A percentile compares a stretch with the other conserved stretches of the same genome.
phyloP scores from a whole-genome alignment of 30 jellyfish, hydroid and myxozoan species.

The Sanderia malayensis region DNA sequence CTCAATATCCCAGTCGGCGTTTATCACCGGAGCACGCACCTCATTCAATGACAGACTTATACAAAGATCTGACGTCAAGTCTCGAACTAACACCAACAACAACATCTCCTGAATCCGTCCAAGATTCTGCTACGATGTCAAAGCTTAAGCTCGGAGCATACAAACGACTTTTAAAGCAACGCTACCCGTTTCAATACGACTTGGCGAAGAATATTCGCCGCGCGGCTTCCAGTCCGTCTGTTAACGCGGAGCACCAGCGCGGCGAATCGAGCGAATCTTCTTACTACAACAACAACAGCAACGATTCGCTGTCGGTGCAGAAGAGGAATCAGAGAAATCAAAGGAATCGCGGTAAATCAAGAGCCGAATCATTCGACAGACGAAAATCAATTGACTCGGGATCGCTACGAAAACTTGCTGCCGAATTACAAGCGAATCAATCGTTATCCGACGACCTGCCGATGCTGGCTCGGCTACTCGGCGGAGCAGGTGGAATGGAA shows the following conservation, averaged over 20 bases:
- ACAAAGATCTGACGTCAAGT: neutral
- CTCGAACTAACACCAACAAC: no score
- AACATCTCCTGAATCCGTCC: no score
- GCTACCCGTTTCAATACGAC: neutral
- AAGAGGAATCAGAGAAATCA: slow-evolving; percentile 6
- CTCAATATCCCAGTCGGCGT: neutral
- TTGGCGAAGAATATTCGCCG: slow-evolving; percentile 44
- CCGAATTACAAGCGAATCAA: slow-evolving; percentile 87
- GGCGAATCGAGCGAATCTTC: slow-evolving; percentile 24
- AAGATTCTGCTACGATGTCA: neutral
- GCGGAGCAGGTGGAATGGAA: slow-evolving; percentile 63
- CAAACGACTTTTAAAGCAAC: slow-evolving; percentile 20
- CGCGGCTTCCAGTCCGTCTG: slow-evolving; percentile 61
- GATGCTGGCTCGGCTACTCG: slow-evolving; percentile 77
- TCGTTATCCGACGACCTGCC: slow-evolving; percentile 86
- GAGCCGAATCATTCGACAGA: slow-evolving; percentile 65
- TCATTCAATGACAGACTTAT: neutral
- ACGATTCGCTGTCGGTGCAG: slow-evolving; percentile 14
- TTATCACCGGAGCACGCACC: neutral
- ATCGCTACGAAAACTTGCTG: slow-evolving; percentile 83
- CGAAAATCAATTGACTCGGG: slow-evolving; percentile 98
- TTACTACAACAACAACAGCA: neutral
- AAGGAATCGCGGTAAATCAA: neutral
- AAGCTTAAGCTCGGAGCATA: neutral
- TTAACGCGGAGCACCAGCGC: slow-evolving; percentile 38